Evolutionary conservation across 2,797 vertebrate genomes (phyloP).

Genomic region (Fistularia commersonii): DNA sequence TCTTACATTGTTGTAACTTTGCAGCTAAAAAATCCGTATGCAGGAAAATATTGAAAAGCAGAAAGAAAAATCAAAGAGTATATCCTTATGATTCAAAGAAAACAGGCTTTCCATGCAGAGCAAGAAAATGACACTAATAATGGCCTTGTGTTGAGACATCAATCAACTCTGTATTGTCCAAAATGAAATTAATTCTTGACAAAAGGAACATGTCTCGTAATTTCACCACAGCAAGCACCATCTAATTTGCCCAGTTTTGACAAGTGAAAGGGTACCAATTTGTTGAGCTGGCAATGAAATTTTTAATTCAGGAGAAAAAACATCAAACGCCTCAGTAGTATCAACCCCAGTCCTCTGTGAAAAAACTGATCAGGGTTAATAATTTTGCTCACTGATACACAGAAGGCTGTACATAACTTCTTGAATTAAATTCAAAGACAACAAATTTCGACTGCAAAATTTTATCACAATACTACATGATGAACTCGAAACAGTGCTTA

Average conservation of each 20-base stretch:
- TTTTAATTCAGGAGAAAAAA: conserved; percentile 49
- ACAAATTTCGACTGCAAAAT: too few relatives aligned
- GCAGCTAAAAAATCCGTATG: conserved; percentile 9
- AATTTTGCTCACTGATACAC: not conserved
- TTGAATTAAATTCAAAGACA: too few relatives aligned
- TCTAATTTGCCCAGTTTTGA: conserved; percentile 59
- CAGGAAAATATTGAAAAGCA: not conserved
- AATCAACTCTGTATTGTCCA: conserved; percentile 30
- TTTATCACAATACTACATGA: too few relatives aligned
- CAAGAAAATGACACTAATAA: conserved; percentile 62
- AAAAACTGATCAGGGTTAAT: not conserved
- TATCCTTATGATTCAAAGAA: conserved; percentile 23
- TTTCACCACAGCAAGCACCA: conserved; percentile 35
- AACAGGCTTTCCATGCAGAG: conserved; percentile 38
- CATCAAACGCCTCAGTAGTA: conserved; percentile 13
- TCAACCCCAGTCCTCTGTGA: conserved; percentile 2
- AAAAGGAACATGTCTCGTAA: conserved; percentile 33
- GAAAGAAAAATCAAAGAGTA: conserved; percentile 6
- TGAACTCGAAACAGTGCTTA: too few relatives aligned
- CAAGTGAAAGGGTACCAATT: conserved; percentile 50
- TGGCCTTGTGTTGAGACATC: conserved; percentile 36
- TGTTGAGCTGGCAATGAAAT: conserved; percentile 32
- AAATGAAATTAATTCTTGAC: conserved; percentile 43
- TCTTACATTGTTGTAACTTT: conserved; percentile 2
- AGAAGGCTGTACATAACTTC: too few relatives aligned